Base-by-base conservation (phyloP, 2,113 vertebrate genomes). In the Taurulus bubalis region DNA sequence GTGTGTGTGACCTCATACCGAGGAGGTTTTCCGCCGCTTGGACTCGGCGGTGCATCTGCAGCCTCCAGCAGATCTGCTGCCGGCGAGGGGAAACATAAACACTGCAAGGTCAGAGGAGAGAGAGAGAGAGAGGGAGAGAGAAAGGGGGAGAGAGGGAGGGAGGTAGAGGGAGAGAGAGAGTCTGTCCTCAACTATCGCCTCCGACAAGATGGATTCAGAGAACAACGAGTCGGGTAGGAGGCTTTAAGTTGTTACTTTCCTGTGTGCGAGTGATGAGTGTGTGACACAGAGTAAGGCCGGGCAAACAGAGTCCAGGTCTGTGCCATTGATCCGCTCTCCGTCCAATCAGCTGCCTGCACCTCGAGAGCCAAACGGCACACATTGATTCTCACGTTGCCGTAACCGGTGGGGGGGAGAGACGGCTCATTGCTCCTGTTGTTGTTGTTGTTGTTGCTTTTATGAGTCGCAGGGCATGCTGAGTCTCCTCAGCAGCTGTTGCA, bases 41-140 rank as follows among this genome's bases (percentile, higher is more conserved):
- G 72, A 67, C 72, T 75, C 0, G 60, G 32, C 51, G 8, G 1
- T 20, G 83, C 85, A 71, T 63, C 84, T 83, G 87, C 87, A 83
- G 82, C 63, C 3, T 45, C 55, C 40, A 82, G 87, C 84, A 30
- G 74, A 75, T 51, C 87, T 75, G 85, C 86, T 59, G 12, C 75
- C 30, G 24, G 85, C 47, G 79, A 88, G 87, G 68, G 75, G 64
- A 89, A 78, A 79, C 75, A 79, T 71, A 15, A 86, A 59, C 84
- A 32, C 91, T 84, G 91, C 93, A 93, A 92, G 91, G 93, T 93
- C 93, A 94, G 75, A 68, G 72, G 87, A 62, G 67, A 34, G 59
- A 75, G 68, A 45, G 86, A 53, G 64, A 34, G n/a, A 5, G 82
- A 8, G 68, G 15, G 40, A 32, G 30, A 32, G 30, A 32, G 30